Base-by-base conservation (phyloP, 2,797 vertebrate genomes). In the Lepus townsendii region DNA sequence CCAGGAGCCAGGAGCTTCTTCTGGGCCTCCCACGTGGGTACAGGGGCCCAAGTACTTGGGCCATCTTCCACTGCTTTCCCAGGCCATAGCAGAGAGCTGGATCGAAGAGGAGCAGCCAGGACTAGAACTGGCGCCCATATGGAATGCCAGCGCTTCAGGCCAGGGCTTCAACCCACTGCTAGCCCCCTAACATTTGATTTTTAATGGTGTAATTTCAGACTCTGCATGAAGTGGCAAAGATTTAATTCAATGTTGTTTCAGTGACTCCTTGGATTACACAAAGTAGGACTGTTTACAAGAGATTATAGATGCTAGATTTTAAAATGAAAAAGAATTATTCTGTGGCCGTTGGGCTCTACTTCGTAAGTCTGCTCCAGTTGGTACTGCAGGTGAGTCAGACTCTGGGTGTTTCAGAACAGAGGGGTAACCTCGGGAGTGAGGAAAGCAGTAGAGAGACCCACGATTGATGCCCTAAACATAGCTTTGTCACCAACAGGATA, bases 241-340 rank as follows among this genome's bases (percentile, higher is more conserved):
- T 80, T 95, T 79, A 85, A 88, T 11, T 9, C 88, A 65, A 78
- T 2, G 4, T 10, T 65, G 5, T 50, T 26, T 77, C 17, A 42
- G 0, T 79, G 69, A 16, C 26, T 85, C 35, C 54, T 82, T 47
- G 8, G 16, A 71, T 88, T 90, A 77, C 6, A 85, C 5, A 90
- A 57, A 27, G 3, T 27, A 66, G 54, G 32, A 76, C 42, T 72
- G 24, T 83, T 72, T 88, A 50, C 72, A n/a, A 27, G 8, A 83
- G 66, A 91, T 66, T 83, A 68, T 52, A 42, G 50, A 42, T 27
- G 76, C 82, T 71, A 65, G 84, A 35, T 20, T 97, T 97, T 97
- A 95, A 97, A 97, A 97, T 96, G 96, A 95, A 85, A 88, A 42
- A 96, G 60, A 16, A 13, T 91, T 95, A 94, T 94, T 91, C 86